phyloP scores from a whole-genome alignment of 1,140 invertebrate species.

The Stenopsyche tienmushanensis region DNA sequence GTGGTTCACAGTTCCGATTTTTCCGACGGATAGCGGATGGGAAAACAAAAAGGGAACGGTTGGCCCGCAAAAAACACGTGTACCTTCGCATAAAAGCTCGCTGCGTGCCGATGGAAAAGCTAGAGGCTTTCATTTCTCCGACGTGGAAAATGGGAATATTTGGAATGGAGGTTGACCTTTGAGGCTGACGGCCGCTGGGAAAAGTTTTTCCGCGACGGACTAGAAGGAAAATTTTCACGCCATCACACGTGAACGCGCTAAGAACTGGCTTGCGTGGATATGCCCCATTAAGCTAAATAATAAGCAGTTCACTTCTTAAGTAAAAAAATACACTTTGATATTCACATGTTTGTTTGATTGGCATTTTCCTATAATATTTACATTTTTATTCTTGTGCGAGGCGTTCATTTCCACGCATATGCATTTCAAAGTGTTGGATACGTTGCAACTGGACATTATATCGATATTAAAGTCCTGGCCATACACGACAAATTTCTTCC shows the following conservation, averaged over 20 bases:
- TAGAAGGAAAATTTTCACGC: not conserved
- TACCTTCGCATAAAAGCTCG: not conserved
- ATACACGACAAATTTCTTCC: too few relatives aligned
- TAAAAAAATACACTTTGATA: not conserved
- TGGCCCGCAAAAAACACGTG: not conserved
- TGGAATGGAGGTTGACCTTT: too few relatives aligned
- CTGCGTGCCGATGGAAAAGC: not conserved
- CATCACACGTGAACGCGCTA: not conserved
- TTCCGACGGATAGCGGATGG: not conserved
- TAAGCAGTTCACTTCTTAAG: not conserved
- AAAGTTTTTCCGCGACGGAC: too few relatives aligned
- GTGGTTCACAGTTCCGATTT: not conserved
- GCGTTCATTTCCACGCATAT: not conserved
- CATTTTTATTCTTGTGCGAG: not conserved
- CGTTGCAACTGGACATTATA: not conserved
- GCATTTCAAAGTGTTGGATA: not conserved
- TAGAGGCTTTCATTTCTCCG: not conserved
- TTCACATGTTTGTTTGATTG: not conserved
- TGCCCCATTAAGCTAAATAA: constrained; percentile 6
- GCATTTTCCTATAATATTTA: not conserved
- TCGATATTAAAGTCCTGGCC: not conserved
- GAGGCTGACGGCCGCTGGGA: not conserved
- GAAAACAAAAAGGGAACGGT: not conserved
- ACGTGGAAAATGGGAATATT: not conserved
- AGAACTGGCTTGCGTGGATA: constrained; percentile 6